Evolutionary conservation across 2,797 vertebrate genomes (phyloP), one percentile per base, ranked within the genome.

Genomic region (Lepilemur septentrionalis): DNA sequence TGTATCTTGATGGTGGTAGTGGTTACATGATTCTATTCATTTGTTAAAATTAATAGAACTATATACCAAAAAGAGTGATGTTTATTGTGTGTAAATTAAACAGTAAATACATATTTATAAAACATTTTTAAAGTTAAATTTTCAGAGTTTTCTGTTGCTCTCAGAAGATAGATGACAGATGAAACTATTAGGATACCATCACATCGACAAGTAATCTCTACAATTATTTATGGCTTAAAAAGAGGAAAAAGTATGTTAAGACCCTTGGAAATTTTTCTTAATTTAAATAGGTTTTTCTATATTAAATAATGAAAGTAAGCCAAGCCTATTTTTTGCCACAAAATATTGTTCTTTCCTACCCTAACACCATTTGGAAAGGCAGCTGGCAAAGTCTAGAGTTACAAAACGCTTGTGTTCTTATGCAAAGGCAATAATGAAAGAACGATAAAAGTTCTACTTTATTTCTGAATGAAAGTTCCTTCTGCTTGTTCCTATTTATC

Each of bases 301-400:
- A 57, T 35, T 89, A 85, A 79, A 73, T 95, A 91, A 90, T 91
- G 35, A 90, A 6, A 85, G n/a, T 7, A 95, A 95, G 18, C 80
- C 82, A 94, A 46, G 75, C 89, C 52, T 83, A 52, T 25, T 55
- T 89, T 73, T 57, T 70, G 14, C n/a, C 3, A 25, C 17, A 75
- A 95, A 94, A 72, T 78, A 88, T 55, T 86, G 2, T 67, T 94
- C 63, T 92, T 82, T 92, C 67, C 17, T 89, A 89, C 25, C 57
- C 59, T 78, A 82, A 67, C 10, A 82, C n/a, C 55, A 83, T 85
- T 84, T 92, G 65, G 52, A 93, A 87, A 79, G 59, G 75, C 63
- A 96, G 88, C 43, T 92, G 57, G 57, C 48, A 96, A 89, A 72
- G 83, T 91, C 43, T 38, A 73, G 50, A 92, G 30, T 35, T 76